Evolutionary conservation across 1,140 invertebrate species (phyloP), one percentile per base, ranked within the genome.

Genomic region (Holotrichia oblita): DNA sequence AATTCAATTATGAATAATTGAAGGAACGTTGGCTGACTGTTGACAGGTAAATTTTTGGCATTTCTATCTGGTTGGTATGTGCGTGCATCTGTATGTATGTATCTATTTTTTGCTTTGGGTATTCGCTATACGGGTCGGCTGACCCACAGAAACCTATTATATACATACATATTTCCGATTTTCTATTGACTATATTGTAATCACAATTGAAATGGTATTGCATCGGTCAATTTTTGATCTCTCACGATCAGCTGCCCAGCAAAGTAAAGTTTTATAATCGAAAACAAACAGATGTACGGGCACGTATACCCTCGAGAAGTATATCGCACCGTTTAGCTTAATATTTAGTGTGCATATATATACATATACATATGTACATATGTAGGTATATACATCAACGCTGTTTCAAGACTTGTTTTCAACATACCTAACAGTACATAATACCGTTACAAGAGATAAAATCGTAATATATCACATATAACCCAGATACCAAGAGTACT

Each of bases 381-480:
- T n/a, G n/a, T n/a, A n/a, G n/a, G n/a, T 48, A 4, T 3, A 17
- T 48, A 69, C 61, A 22, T 69, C 61, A 69, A 27, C 17, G 61
- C 22, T 69, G 27, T 69, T 69, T 17, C 17, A 34, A 22, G 22
- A 69, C 61, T 69, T 27, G 61, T 69, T 27, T 69, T 69, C 61
- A 69, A 69, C 61, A 69, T 69, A 69, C n/a, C n/a, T n/a, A 69
- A 69, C 61, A 69, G 61, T 69, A 20, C 22, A 69, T 69, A 24
- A 69, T 69, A 69, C 61, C 61, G 61, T 69, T 69, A 69, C 61
- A 20, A 9, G 61, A 69, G 61, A 69, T 69, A 69, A 69, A 69
- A 69, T 69, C 61, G 61, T 69, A 69, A 69, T 69, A 69, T 69
- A 69, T 69, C 61, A 69, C 61, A 69, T 69, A 20, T 69, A 69